phyloP scores from a whole-genome alignment of 2,113 vertebrate species.

The Lepisosteus oculatus region DNA sequence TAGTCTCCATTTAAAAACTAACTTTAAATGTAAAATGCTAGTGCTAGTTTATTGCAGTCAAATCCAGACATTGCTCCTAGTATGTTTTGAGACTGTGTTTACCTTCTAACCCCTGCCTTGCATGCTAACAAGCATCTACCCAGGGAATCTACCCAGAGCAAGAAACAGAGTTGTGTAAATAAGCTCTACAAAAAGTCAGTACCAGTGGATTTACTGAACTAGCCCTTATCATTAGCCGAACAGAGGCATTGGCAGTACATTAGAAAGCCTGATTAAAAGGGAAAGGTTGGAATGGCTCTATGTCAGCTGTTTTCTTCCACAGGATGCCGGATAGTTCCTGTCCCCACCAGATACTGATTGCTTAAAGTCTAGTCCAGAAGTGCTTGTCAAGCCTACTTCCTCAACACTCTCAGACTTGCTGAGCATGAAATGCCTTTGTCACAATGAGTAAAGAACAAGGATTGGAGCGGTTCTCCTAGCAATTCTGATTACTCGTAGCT shows the following conservation, averaged over 20 bases:
- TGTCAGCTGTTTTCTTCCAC: constrained; percentile 77
- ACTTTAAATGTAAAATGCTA: too few relatives aligned
- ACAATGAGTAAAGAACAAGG: constrained; percentile 18
- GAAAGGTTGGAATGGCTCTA: constrained; percentile 65
- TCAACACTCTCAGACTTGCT: constrained; percentile 62
- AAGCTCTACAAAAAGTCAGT: constrained; percentile 49
- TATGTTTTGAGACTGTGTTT: not conserved
- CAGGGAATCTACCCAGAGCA: constrained; percentile 52
- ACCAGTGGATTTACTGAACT: constrained; percentile 39
- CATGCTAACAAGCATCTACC: constrained; percentile 45
- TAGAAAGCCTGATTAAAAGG: constrained; percentile 70
- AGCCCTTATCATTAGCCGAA: constrained; percentile 57
- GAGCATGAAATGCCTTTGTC: constrained; percentile 55
- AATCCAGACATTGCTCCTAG: not conserved
- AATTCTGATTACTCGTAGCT: not conserved
- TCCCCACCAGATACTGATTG: constrained; percentile 75
- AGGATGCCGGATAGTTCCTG: constrained; percentile 81
- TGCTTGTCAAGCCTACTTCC: constrained; percentile 73
- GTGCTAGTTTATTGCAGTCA: not conserved
- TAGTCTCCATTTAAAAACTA: too few relatives aligned
- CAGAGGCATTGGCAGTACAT: constrained; percentile 69
- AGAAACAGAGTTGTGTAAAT: constrained; percentile 45
- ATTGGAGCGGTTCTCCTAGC: not conserved
- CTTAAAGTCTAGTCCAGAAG: constrained; percentile 70
- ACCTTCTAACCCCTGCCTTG: constrained; percentile 19